Percentiles rank a stretch among this genome's conserved stretches.
phyloP scores from a whole-genome alignment of 1,140 invertebrate species.

The Trissolcus basalis region DNA sequence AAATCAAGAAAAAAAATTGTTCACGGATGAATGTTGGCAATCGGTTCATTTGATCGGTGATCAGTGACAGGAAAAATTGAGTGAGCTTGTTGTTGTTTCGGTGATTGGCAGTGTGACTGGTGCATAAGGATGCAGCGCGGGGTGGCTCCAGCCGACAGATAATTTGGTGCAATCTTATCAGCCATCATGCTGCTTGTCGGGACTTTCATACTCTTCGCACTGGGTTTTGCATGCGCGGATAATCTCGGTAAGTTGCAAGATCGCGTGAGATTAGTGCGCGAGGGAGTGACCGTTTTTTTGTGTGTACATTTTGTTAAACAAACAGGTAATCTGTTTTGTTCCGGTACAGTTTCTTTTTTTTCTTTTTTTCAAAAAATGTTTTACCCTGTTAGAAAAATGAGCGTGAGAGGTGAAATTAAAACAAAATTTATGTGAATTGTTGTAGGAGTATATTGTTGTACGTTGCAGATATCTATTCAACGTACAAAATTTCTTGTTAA shows the following conservation, averaged over 20 bases:
- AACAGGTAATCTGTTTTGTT: too few species aligned
- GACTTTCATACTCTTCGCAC: constrained; percentile 27
- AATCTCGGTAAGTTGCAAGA: constrained; percentile 34
- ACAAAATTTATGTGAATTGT: too few species aligned
- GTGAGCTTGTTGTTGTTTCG: constrained; percentile 32
- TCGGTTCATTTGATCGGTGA: constrained; percentile 8
- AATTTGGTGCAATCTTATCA: constrained; percentile 35
- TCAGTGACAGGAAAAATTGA: constrained; percentile 35
- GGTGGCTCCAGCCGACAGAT: constrained; percentile 23
- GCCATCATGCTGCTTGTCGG: constrained; percentile 40
- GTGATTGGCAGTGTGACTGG: constrained; percentile 36
- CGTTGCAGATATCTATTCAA: too few species aligned
- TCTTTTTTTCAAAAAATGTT: too few species aligned
- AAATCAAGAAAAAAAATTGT: too few species aligned
- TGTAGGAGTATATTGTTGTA: too few species aligned
- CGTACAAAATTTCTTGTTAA: too few species aligned
- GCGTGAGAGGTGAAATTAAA: too few species aligned
- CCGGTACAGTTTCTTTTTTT: too few species aligned
- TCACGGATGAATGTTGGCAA: constrained; percentile 20
- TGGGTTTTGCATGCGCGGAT: constrained; percentile 36
- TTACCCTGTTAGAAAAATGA: too few species aligned
- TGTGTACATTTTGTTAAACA: too few species aligned
- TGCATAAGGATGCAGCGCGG: constrained; percentile 40
- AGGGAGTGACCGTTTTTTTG: too few species aligned
- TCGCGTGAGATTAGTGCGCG: not conserved